Conservation (phyloP, 35 echinoderm and acorn worm genomes). For the Nesometra sesokonis region DNA sequence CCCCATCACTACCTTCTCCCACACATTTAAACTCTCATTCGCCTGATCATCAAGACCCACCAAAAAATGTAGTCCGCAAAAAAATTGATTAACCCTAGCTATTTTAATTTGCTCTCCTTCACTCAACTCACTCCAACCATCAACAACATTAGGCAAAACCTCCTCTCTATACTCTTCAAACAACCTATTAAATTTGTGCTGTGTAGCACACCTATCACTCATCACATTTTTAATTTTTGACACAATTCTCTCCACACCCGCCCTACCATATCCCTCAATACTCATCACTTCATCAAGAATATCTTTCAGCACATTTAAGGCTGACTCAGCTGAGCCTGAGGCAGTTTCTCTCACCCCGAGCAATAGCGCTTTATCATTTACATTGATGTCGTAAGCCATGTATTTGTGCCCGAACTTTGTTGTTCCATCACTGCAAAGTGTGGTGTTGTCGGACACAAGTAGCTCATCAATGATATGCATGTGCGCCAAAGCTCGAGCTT, state of each 20-base stretch:
- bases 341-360: slow-evolving; percentile 44
- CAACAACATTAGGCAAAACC: slow-evolving; percentile 27
- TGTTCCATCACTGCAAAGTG: slow-evolving; percentile 34
- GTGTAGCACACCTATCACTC: slow-evolving; percentile 48
- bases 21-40: not conserved
- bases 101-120: slow-evolving; percentile 4
- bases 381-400: slow-evolving; percentile 29
- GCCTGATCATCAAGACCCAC: slow-evolving; percentile 48
- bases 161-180: slow-evolving; percentile 25
- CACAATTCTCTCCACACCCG: slow-evolving; percentile 20
- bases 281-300: slow-evolving; percentile 21
- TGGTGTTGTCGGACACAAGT: not conserved
- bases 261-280: not conserved
- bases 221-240: slow-evolving; percentile 43
- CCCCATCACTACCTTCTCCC: slow-evolving; percentile 34
- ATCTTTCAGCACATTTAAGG: slow-evolving; percentile 31
- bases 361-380: slow-evolving; percentile 7
- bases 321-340: slow-evolving; percentile 22
- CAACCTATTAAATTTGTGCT: slow-evolving; percentile 55
- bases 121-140: slow-evolving; percentile 26
- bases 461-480: not conserved
- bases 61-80: slow-evolving; percentile 68
- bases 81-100: slow-evolving; percentile 53
- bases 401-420: slow-evolving; percentile 60
- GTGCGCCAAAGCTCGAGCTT: slow-evolving; percentile 18